phyloP scores from a whole-genome alignment of 2,888 invertebrate species.

The Uropetala carovei region DNA sequence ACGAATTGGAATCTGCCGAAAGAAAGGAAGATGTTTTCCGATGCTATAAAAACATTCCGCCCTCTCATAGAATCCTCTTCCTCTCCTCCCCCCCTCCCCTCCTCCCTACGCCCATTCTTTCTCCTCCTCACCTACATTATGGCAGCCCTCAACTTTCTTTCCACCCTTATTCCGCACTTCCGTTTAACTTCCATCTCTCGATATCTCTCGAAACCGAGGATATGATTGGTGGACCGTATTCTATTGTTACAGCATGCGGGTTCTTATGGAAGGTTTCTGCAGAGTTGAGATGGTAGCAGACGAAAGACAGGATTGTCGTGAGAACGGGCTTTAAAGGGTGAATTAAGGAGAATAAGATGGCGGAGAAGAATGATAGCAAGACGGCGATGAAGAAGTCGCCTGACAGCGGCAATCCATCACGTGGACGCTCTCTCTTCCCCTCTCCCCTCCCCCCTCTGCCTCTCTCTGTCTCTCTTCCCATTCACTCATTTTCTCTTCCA shows the following conservation, averaged over 20 bases:
- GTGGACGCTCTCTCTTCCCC: no score
- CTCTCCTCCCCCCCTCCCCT: no score
- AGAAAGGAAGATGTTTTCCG: background rate
- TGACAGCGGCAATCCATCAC: no score
- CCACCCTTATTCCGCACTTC: background rate
- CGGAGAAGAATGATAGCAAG: no score
- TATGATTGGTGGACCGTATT: background rate
- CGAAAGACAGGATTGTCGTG: conserved; percentile 13
- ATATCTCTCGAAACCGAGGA: background rate
- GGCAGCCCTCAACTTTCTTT: background rate
- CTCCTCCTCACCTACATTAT: background rate
- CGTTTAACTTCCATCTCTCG: background rate
- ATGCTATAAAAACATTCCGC: conserved; percentile 18
- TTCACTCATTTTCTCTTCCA: no score
- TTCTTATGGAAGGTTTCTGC: background rate
- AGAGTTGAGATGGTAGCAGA: conserved; percentile 31
- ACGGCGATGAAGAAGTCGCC: no score
- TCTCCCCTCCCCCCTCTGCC: no score
- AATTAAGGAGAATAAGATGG: background rate
- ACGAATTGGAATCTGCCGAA: background rate
- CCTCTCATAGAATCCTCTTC: conserved; percentile 26
- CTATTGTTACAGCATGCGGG: no score
- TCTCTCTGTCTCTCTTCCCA: no score
- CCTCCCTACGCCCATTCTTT: no score
- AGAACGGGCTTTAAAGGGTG: background rate